Evolutionary conservation across 2,797 vertebrate genomes (phyloP), one percentile per base, ranked within the genome.

Genomic region (Mormyrus proboscirostris): DNA sequence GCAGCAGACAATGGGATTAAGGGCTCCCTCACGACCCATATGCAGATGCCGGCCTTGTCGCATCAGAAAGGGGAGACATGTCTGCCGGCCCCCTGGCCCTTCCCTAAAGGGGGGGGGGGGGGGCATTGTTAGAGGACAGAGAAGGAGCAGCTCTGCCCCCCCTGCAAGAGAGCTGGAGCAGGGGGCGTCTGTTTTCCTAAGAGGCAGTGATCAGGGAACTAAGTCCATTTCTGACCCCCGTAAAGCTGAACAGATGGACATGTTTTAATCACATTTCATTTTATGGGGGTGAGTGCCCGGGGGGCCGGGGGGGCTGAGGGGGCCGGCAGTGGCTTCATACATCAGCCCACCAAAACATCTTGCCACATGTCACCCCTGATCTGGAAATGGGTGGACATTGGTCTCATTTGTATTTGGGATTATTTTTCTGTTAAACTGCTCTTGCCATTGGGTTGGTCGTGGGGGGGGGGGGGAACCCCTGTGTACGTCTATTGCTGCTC

Each of bases 221-320:
- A 93, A 93, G 92, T 93, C 94, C 91, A 88, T 89, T 65, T 88
- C 94, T 95, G 92, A 92, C 94, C 93, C 93, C 90, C 92, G 93
- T 96, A 96, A 96, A 95, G 93, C 92, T 93, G 94, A 96, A 95
- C 97, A 97, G 96, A 97, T 97, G 97, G 97, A 91, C 94, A 93
- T 93, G 94, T 94, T 96, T 96, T 94, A 95, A 94, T 94, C 95
- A 95, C 95, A 97, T 96, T 95, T 82, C 95, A 93, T 95, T 96
- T 94, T 85, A 85, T 51, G 4, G 47, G 47, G 47, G 83, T 29
- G n/a, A 49, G 44, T 7, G 62, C 59, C 82, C 4, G 22, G 47
- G 73, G 91, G 94, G 92, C 1, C 47, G 93, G 93, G 91, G 89
- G 88, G 57, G 57, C n/a, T 1, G 41, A 1, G 41, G 41, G 4